phyloP scores from a whole-genome alignment of 2,888 invertebrate species.

The Megaustenia siamemsis region DNA sequence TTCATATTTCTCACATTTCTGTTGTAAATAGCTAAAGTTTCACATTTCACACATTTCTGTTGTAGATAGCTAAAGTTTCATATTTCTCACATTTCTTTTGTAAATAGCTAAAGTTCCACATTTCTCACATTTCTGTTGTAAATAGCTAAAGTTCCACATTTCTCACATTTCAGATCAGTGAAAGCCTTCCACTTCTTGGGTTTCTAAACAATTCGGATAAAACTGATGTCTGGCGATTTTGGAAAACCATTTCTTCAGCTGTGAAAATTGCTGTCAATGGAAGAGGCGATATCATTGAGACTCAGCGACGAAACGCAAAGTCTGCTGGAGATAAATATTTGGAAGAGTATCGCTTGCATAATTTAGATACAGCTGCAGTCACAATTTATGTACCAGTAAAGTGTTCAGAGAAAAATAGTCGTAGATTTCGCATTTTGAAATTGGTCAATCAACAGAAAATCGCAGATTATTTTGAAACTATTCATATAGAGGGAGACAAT shows the following conservation, averaged over 20 bases:
- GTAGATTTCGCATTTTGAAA: conserved; percentile 42
- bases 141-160: background rate
- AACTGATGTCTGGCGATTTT: conserved; percentile 50
- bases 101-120: no score
- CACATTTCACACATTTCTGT: no score
- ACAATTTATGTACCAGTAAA: conserved; percentile 48
- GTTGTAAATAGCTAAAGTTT: no score
- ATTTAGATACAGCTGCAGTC: conserved; percentile 36
- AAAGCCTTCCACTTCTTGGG: conserved; percentile 45
- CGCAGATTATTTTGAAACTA: conserved; percentile 45
- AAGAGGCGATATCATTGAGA: conserved; percentile 47
- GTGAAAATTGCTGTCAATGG: conserved; percentile 54
- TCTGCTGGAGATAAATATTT: conserved; percentile 1
- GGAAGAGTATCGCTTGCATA: conserved; percentile 30
- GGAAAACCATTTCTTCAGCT: conserved; percentile 54
- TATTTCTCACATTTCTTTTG: no score
- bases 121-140: no score
- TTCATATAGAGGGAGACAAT: conserved; percentile 8
- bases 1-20: no score
- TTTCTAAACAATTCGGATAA: conserved; percentile 45
- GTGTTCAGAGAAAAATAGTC: conserved; percentile 24
- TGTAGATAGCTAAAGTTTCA: no score
- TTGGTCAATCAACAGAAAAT: conserved; percentile 43
- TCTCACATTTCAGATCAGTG: conserved; percentile 34
- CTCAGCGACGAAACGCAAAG: conserved; percentile 27